These are phyloP conservation scores for Nycteola revayana DNA, from an alignment of 2,888 invertebrate genomes.

Conservation along the genomic window DNA sequence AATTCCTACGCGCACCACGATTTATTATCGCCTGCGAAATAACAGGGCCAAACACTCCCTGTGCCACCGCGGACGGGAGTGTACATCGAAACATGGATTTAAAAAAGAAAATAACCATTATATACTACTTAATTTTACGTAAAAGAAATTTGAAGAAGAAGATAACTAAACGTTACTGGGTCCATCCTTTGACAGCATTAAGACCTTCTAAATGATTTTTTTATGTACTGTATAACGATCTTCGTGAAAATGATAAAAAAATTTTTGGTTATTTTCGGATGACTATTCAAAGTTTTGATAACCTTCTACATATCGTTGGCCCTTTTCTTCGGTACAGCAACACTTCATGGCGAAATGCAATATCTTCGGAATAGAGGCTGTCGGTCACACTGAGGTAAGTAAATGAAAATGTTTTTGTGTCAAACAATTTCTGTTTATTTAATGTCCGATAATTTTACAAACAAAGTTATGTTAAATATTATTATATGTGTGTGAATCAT, in stretches of 20 bases:
- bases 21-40: constrained; percentile 8
- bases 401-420: neutral
- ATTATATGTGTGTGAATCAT: neutral
- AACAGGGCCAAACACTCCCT: neutral
- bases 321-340: neutral
- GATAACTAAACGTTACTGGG: constrained; percentile 1
- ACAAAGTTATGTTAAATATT: too few relatives aligned
- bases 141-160: neutral
- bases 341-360: constrained; percentile 7
- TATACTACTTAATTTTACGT: constrained; percentile 2
- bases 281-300: constrained; percentile 2
- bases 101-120: constrained; percentile 1
- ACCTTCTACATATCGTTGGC: constrained; percentile 1
- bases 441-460: neutral
- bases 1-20: constrained; percentile 4
- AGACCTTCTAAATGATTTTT: constrained; percentile 5
- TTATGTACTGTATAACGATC: neutral
- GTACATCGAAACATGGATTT: neutral
- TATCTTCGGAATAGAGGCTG: constrained; percentile 6
- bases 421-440: neutral
- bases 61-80: constrained; percentile 1
- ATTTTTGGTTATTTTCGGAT: constrained; percentile 4
- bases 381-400: constrained; percentile 7
- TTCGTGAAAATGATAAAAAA: neutral
- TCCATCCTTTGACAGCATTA: constrained; percentile 5